phyloP scores from a whole-genome alignment of 2,888 invertebrate genomes.

The Rotaria macrura region DNA sequence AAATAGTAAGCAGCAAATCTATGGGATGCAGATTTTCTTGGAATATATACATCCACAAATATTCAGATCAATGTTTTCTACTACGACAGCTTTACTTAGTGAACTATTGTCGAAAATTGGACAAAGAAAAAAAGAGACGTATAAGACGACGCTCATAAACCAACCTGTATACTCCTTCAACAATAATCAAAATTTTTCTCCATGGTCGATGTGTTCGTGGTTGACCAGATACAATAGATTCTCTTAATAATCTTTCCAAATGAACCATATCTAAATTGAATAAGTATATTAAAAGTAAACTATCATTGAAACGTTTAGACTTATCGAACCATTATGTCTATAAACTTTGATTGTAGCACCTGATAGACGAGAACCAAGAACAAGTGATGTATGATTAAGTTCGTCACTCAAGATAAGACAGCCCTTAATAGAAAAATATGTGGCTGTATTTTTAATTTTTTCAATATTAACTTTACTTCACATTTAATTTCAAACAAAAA shows the following conservation, averaged over 20 bases:
- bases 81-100: too few species aligned
- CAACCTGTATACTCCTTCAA: conserved; percentile 77
- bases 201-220: conserved; percentile 66
- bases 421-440: conserved; percentile 51
- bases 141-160: too few species aligned
- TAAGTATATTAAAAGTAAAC: background rate
- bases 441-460: too few species aligned
- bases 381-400: conserved; percentile 90
- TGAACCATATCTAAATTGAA: conserved; percentile 41
- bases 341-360: conserved; percentile 75
- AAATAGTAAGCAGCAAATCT: too few species aligned
- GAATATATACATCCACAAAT: too few species aligned
- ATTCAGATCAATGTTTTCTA: too few species aligned
- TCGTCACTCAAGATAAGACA: conserved; percentile 86
- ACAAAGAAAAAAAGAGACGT: too few species aligned
- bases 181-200: conserved; percentile 79
- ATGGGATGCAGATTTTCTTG: too few species aligned
- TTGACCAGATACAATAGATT: conserved; percentile 68
- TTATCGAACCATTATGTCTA: conserved; percentile 60
- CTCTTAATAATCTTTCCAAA: conserved; percentile 66
- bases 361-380: conserved; percentile 78
- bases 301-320: background rate
- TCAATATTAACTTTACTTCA: too few species aligned
- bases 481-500: too few species aligned
- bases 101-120: too few species aligned